Evolutionary conservation across 2,113 vertebrate genomes (phyloP).

Genomic region (Nycticorax nycticorax): DNA sequence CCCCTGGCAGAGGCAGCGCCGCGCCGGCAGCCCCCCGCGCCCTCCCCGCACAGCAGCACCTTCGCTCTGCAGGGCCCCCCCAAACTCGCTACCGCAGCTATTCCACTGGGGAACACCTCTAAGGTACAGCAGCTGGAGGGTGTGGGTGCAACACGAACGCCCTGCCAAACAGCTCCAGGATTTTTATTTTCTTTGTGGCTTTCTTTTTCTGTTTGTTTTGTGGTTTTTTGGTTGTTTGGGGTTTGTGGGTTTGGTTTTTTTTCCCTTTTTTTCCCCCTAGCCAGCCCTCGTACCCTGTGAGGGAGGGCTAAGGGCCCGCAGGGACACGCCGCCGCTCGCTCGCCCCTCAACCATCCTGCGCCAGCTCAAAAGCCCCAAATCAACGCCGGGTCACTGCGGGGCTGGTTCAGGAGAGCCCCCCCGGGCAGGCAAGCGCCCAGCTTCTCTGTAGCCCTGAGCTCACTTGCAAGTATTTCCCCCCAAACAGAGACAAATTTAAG

Average conservation of each 20-base stretch:
- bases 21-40: too few species aligned
- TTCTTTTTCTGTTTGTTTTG: too few species aligned
- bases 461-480: neutral
- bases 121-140: neutral
- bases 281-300: neutral
- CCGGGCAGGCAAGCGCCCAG: rapidly evolving
- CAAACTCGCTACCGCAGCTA: too few species aligned
- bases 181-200: neutral
- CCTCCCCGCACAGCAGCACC: too few species aligned
- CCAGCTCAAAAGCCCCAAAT: neutral
- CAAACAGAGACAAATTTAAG: neutral
- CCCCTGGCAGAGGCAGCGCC: neutral
- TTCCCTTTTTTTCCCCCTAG: neutral
- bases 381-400: neutral
- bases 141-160: neutral
- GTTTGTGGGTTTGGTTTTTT: too few species aligned
- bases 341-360: neutral
- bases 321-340: neutral
- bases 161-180: neutral
- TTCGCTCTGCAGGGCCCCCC: neutral
- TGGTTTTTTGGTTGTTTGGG: too few species aligned
- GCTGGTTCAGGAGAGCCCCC: neutral
- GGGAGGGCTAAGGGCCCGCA: neutral
- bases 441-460: neutral
- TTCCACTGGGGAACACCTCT: neutral